A percentile compares a stretch with the other conserved stretches of the same genome.
phyloP scores from a whole-genome alignment of 2,888 invertebrate genomes.

The Aporophyla lueneburgensis region DNA sequence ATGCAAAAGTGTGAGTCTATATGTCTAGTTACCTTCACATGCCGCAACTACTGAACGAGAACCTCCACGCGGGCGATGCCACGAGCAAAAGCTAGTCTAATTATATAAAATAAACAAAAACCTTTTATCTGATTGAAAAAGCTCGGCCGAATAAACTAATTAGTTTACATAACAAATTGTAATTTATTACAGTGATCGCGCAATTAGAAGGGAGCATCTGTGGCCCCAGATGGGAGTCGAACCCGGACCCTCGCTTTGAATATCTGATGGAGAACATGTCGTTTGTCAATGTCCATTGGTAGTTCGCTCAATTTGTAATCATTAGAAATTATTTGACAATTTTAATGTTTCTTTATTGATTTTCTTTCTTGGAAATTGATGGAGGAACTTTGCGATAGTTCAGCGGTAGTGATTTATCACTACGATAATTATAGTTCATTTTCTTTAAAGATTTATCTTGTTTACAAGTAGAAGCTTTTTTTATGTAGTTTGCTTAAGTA shows the following conservation, averaged over 20 bases:
- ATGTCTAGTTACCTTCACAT: not conserved
- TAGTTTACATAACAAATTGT: slow-evolving; percentile 63
- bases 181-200: slow-evolving; percentile 70
- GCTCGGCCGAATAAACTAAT: slow-evolving; percentile 49
- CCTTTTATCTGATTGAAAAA: slow-evolving; percentile 57
- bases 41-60: not conserved
- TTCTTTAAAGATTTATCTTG: not conserved
- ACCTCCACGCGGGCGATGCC: not conserved
- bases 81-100: slow-evolving; percentile 1
- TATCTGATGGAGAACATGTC: slow-evolving; percentile 68
- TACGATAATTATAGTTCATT: not conserved
- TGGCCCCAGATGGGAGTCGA: slow-evolving; percentile 69
- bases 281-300: slow-evolving; percentile 73
- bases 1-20: not conserved
- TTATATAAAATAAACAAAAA: slow-evolving; percentile 36
- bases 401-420: slow-evolving; percentile 11
- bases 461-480: too few relatives aligned
- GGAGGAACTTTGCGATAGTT: not conserved
- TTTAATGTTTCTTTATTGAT: slow-evolving; percentile 41
- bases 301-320: slow-evolving; percentile 60
- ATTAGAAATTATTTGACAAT: slow-evolving; percentile 44
- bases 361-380: slow-evolving; percentile 25
- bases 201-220: slow-evolving; percentile 76
- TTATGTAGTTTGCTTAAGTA: too few relatives aligned
- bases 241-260: slow-evolving; percentile 67